Evolutionary conservation across 2,113 vertebrate species (phyloP).

Genomic region (Pteronura brasiliensis): DNA sequence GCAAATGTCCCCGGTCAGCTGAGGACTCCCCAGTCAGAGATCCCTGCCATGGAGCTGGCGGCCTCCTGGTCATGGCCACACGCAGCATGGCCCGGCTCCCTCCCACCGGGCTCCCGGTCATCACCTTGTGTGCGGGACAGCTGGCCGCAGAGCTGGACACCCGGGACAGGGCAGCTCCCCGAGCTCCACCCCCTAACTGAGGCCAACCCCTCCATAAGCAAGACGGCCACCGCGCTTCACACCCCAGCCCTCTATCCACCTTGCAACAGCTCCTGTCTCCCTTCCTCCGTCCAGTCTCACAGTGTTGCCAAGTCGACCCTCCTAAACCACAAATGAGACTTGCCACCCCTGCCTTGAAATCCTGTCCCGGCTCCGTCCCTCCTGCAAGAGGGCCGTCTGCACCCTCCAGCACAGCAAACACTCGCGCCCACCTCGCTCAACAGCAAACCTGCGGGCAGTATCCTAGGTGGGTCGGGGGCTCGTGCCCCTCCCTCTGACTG

Average conservation of each 20-base stretch:
- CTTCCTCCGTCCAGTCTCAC: background rate
- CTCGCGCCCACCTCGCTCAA: background rate
- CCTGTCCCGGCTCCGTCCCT: background rate
- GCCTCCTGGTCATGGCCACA: background rate
- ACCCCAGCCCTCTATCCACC: too few species aligned
- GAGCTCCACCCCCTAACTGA: background rate
- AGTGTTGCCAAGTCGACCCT: background rate
- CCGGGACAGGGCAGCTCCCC: fast-evolving
- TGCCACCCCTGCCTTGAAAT: background rate
- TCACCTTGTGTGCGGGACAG: background rate
- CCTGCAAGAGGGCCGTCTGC: background rate
- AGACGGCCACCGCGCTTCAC: background rate
- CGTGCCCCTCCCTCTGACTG: background rate
- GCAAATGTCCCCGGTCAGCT: background rate
- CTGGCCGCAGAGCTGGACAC: background rate
- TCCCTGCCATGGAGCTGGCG: background rate
- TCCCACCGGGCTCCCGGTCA: background rate
- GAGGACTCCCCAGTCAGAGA: background rate
- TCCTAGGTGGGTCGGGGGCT: background rate
- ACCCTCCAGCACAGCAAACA: background rate
- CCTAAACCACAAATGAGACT: background rate
- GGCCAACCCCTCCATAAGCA: background rate
- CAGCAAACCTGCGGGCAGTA: background rate
- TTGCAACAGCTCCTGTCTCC: background rate
- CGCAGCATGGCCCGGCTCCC: too few species aligned